Evolutionary conservation across 2,888 invertebrate species (phyloP).

Genomic region (Polia nebulosa): DNA sequence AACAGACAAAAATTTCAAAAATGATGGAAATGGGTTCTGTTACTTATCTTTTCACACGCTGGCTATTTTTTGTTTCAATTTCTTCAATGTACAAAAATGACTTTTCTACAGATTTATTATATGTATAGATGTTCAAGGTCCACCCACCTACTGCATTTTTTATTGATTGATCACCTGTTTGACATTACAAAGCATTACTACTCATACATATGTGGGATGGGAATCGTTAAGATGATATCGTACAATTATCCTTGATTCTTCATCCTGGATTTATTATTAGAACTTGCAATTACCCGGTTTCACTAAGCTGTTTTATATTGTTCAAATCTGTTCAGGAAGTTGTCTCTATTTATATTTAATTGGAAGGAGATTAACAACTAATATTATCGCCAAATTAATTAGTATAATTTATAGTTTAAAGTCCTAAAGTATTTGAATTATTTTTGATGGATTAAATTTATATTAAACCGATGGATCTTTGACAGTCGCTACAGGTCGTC

Average conservation of each 20-base stretch:
- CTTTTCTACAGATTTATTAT: no score
- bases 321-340: not conserved
- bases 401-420: not conserved
- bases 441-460: not conserved
- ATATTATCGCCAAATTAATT: not conserved
- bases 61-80: no score
- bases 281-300: constrained; percentile 1
- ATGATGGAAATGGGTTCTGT: no score
- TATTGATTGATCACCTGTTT: constrained; percentile 14
- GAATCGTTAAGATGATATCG: constrained; percentile 22
- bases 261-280: constrained; percentile 7
- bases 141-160: constrained; percentile 20
- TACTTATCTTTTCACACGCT: no score
- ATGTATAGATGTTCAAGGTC: no score
- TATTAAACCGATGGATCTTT: no score
- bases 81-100: no score
- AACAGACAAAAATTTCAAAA: no score
- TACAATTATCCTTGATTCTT: constrained; percentile 20
- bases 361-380: not conserved
- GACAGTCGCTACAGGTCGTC: no score
- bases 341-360: not conserved
- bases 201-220: constrained; percentile 1
- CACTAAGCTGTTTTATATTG: constrained; percentile 1
- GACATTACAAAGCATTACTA: constrained; percentile 12
- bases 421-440: not conserved